Conservation (phyloP, 2,888 invertebrate species). For the Acanthosepion lycidas region DNA sequence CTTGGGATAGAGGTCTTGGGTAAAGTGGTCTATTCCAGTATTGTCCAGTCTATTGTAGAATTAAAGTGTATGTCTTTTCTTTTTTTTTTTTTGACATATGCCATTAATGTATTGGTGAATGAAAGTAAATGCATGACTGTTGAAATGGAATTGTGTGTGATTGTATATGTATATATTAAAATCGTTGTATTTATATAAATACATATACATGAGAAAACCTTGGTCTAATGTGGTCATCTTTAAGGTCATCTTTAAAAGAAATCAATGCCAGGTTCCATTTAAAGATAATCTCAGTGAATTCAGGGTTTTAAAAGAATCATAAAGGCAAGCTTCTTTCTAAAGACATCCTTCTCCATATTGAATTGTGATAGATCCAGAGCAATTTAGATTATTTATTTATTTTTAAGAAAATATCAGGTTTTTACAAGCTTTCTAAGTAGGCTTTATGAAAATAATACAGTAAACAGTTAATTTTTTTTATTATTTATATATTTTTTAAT, state of each 20-base stretch:
- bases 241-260: neutral
- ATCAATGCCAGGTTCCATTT: neutral
- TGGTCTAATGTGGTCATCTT: slow-evolving; percentile 33
- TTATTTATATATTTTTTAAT: neutral
- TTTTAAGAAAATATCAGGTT: neutral
- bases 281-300: slow-evolving; percentile 21
- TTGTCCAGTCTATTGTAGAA: slow-evolving; percentile 33
- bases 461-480: neutral
- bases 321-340: slow-evolving; percentile 22
- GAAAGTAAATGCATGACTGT: neutral
- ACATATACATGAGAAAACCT: neutral
- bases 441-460: neutral
- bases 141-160: neutral
- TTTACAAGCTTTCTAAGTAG: neutral
- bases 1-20: slow-evolving; percentile 22
- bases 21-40: slow-evolving; percentile 33
- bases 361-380: slow-evolving; percentile 21
- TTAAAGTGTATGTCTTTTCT: neutral
- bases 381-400: neutral
- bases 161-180: slow-evolving; percentile 20
- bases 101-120: slow-evolving; percentile 33
- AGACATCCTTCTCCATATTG: neutral
- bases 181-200: neutral
- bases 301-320: slow-evolving; percentile 21
- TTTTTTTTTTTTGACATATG: neutral